Conservation (phyloP, 2,113 vertebrate genomes). For the Felis catus region F.catus_Fca126_mat1.0 CM031427.1:27369001-27369500, state of each 20-base stretch:
- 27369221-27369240: not conserved
- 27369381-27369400: not conserved
- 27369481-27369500: not conserved
- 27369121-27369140: not conserved
- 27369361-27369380: not conserved
- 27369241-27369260: accelerated
- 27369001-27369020: not conserved
- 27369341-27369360: not conserved
- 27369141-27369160: not conserved
- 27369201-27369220: accelerated
- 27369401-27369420: not conserved
- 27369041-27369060: not conserved
- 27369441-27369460: accelerated
- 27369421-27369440: accelerated
- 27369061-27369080: not conserved
- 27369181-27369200: not conserved
- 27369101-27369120: not conserved
- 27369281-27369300: not conserved
- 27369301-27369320: not conserved
- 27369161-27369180: not conserved
- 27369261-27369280: not conserved
- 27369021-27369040: not conserved
- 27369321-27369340: not conserved
- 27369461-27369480: not conserved
- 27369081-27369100: not conserved